Base-by-base conservation (phyloP, 2,113 vertebrate genomes). In the Tapirus terrestris region DNA sequence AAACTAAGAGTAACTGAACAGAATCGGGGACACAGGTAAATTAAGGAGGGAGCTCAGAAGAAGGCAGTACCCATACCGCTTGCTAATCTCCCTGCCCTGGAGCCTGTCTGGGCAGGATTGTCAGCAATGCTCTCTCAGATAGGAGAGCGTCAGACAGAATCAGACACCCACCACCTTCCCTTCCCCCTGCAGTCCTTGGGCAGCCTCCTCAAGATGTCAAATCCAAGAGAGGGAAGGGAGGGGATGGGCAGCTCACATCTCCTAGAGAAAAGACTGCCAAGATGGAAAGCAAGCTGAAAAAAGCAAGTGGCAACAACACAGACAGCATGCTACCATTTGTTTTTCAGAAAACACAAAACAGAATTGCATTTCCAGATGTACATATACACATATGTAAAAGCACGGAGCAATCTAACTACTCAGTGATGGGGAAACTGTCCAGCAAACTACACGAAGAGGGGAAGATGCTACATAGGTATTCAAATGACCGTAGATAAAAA, bases 371-470 rank as follows among this genome's bases (percentile, higher is more conserved):
- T 68, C 60, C 56, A 60, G 65, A 60, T 33, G 56, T 1, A 58
- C 67, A 39, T 0, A 8, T 0, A 43, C 1, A 1, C 8, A 5
- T 10, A 76, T 2, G 11, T 6, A 61, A 23, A 76, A 36, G 51
- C 58, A 3, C 23, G 13, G 29, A 3, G n/a, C 14, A 18, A 5
- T 4, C 60, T 2, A 10, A 45, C 77, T 4, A 1, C 11, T 16
- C 18, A 0, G 1, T 2, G 14, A 25, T 0, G 1, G 61, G 36
- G 29, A 73, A n/a, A 53, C 0, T 0, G 31, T 1, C 16, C 2
- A 0, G 33, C 23, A 5, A n/a, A 5, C 0, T 0, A 27, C 81
- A 27, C n/a, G 1, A 25, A 45, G 51, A 33, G 0, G 13, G 10
- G 1, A 13, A 23, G 33, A 45, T 12, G 39, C 75, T 2, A 3